Evolutionary conservation across 2,888 invertebrate species (phyloP).

Genomic region (Meganola albula): DNA sequence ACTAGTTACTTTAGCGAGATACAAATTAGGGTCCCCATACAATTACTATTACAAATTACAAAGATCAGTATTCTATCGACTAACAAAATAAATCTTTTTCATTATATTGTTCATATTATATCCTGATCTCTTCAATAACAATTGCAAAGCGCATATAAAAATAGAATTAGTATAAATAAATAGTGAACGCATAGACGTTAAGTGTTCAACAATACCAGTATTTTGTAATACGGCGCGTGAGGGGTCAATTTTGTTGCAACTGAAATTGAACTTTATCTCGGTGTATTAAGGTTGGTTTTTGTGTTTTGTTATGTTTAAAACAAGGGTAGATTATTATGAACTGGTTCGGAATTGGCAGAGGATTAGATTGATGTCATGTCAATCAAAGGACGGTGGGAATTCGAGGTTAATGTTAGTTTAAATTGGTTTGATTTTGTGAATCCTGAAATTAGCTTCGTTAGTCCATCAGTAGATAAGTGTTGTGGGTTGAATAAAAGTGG

Average conservation of each 20-base stretch:
- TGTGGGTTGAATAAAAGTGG: no score
- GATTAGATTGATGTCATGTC: constrained; percentile 56
- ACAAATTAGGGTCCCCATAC: not conserved
- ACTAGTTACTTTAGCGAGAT: not conserved
- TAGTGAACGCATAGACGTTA: constrained; percentile 56
- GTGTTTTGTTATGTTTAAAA: constrained; percentile 13
- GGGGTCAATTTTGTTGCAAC: constrained; percentile 8
- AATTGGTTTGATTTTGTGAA: constrained; percentile 5
- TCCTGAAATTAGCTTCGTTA: no score
- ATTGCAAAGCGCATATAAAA: constrained; percentile 52
- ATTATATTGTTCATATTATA: constrained; percentile 22
- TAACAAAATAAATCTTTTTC: constrained; percentile 7
- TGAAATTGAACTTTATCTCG: not conserved
- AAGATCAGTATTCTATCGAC: not conserved
- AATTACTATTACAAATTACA: not conserved
- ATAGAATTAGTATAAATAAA: constrained; percentile 69
- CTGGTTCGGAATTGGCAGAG: constrained; percentile 27
- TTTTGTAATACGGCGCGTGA: constrained; percentile 38
- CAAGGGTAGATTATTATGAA: constrained; percentile 25
- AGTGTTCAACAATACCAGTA: constrained; percentile 55
- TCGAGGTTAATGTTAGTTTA: constrained; percentile 17
- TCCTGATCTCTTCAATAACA: constrained; percentile 32
- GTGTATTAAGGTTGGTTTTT: not conserved
- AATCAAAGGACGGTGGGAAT: constrained; percentile 35
- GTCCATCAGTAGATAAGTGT: no score